Evolutionary conservation across 1,140 invertebrate genomes (phyloP), one percentile per base, ranked within the genome.

Genomic region (Brachionus rotundiformis): DNA sequence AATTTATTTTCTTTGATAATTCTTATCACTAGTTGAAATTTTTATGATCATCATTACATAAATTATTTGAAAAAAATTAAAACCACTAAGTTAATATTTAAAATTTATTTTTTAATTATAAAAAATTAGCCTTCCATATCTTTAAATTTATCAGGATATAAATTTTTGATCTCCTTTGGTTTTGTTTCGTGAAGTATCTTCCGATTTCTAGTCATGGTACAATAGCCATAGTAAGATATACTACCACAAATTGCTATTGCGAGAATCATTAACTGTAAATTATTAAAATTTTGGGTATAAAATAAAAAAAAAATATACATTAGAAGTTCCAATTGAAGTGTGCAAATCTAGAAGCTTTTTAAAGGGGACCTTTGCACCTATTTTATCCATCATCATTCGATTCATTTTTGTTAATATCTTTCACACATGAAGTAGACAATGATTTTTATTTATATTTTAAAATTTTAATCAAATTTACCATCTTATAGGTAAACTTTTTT

Each of bases 251-350:
- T 13, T 7, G 23, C 36, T 13, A 73, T 73, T 11, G 68, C 68
- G 3, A 73, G 16, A 10, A 73, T 13, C 68, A 73, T 73, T 13
- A 73, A 25, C 68, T 73, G 16, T 6, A 71, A 19, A 71, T 27
- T 10, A n/a, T 68, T 11, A 23, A 47, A 44, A 44, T 44, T 44
- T n/a, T n/a, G n/a, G n/a, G n/a, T n/a, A n/a, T n/a, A n/a, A 44
- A 41, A 25, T 44, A 23, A 73, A 44, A 11, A 19, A 27, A 44
- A 39, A 0, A 23, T 25, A 13, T 73, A 73, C 68, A 73, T 73
- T 73, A 19, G 68, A 73, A 31, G 68, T 73, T 27, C 68, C 68
- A 23, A 68, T 68, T 7, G 63, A 68, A 16, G 63, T 68, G 13
- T 68, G 63, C 33, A 68, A 68, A 68, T 68, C 31, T n/a, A 36